Conservation (phyloP, 1,140 invertebrate species). For the Brachionus rotundiformis region DNA sequence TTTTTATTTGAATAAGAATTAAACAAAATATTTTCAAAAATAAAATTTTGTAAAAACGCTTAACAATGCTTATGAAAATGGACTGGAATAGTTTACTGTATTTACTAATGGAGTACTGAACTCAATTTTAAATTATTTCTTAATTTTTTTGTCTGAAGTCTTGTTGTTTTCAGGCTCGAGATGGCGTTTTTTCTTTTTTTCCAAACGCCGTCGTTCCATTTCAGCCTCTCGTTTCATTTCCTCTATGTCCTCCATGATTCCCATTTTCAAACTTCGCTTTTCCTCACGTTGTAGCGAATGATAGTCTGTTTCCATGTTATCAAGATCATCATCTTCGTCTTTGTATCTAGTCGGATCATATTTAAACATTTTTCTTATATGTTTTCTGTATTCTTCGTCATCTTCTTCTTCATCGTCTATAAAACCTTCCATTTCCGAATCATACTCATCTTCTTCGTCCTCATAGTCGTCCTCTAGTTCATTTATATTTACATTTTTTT, state of each 20-base stretch:
- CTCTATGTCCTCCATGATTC: slow-evolving; percentile 40
- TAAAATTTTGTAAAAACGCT: not conserved
- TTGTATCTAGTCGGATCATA: slow-evolving; percentile 42
- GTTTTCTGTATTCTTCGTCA: not conserved
- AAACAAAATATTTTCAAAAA: slow-evolving; percentile 12
- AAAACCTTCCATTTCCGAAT: slow-evolving; percentile 52
- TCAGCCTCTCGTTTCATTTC: slow-evolving; percentile 38
- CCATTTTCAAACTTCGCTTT: slow-evolving; percentile 34
- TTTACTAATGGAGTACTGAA: not conserved
- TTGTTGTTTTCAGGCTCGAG: not conserved
- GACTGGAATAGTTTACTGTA: not conserved
- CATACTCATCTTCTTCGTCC: slow-evolving; percentile 49
- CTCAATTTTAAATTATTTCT: not conserved
- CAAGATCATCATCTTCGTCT: slow-evolving; percentile 47
- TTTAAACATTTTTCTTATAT: slow-evolving; percentile 45
- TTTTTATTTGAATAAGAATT: not conserved
- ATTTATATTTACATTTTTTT: slow-evolving; percentile 45
- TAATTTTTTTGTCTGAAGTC: slow-evolving; percentile 33
- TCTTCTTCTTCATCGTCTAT: slow-evolving; percentile 48
- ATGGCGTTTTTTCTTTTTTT: slow-evolving; percentile 46
- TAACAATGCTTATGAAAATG: not conserved
- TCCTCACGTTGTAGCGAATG: slow-evolving; percentile 28
- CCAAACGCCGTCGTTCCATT: slow-evolving; percentile 3
- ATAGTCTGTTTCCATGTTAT: slow-evolving; percentile 51
- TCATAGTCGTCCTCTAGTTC: slow-evolving; percentile 23